These are phyloP conservation scores for Polydrusus pterygomalis DNA, from an alignment of 2,888 invertebrate species.

Conservation along the genomic window DNA sequence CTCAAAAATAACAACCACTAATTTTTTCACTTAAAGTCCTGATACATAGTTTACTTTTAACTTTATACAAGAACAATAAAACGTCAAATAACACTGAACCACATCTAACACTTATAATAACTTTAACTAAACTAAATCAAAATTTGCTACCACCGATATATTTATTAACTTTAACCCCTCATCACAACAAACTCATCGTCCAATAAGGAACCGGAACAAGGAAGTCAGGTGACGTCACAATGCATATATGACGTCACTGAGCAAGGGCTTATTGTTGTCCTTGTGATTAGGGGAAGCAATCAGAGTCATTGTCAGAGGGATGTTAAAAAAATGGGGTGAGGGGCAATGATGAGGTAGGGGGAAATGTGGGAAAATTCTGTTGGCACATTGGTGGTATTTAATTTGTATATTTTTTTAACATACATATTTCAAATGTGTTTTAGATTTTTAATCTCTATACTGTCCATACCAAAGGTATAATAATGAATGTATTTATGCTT, in stretches of 20 bases:
- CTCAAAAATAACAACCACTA: too few relatives aligned
- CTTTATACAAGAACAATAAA: too few relatives aligned
- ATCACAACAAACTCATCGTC: slow-evolving; percentile 55
- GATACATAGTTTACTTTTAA: too few relatives aligned
- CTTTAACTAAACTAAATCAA: slow-evolving; percentile 37
- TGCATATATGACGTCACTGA: slow-evolving; percentile 43
- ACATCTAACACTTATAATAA: background rate
- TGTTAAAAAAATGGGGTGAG: slow-evolving; percentile 11
- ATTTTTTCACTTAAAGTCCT: too few relatives aligned
- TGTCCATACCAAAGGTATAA: too few relatives aligned
- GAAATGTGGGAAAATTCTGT: slow-evolving; percentile 35
- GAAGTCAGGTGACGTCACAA: slow-evolving; percentile 60
- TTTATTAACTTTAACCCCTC: slow-evolving; percentile 61
- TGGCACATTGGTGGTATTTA: slow-evolving; percentile 21
- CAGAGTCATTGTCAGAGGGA: slow-evolving; percentile 25
- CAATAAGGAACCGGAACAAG: slow-evolving; percentile 67
- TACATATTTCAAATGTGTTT: too few relatives aligned
- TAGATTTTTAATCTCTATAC: too few relatives aligned
- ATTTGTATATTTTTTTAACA: background rate
- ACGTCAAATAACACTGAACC: too few relatives aligned
- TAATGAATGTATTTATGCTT: too few relatives aligned
- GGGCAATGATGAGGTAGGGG: slow-evolving; percentile 18
- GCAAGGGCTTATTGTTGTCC: slow-evolving; percentile 52
- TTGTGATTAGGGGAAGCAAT: slow-evolving; percentile 39
- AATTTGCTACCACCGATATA: slow-evolving; percentile 54